phyloP scores from a whole-genome alignment of 2,113 vertebrate species.

The Micronisus gabar region DNA sequence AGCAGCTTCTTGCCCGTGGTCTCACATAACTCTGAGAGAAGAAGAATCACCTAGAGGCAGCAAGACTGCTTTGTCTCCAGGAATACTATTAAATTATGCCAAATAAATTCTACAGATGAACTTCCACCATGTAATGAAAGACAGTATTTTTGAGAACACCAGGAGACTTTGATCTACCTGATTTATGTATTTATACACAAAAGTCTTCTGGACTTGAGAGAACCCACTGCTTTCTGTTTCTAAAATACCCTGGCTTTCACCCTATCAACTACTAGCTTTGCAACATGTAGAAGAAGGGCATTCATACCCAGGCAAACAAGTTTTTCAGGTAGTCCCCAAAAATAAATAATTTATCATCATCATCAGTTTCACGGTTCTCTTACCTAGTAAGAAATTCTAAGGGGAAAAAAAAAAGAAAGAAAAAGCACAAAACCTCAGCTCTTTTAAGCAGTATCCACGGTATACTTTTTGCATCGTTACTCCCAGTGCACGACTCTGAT shows the following conservation, averaged over 20 bases:
- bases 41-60: background rate
- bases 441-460: background rate
- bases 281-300: background rate
- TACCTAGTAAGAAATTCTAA: background rate
- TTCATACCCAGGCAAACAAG: background rate
- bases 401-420: too few relatives aligned
- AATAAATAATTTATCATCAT: background rate
- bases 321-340: background rate
- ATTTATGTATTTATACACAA: background rate
- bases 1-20: background rate
- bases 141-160: background rate
- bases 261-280: background rate
- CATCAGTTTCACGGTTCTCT: background rate
- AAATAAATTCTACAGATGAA: background rate
- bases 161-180: background rate
- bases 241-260: background rate
- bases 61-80: background rate
- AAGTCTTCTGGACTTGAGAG: background rate
- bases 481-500: rapidly evolving
- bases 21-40: background rate
- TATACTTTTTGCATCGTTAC: background rate
- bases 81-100: background rate
- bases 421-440: background rate
- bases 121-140: rapidly evolving
- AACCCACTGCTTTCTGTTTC: background rate